Conservation (phyloP, 2,113 vertebrate genomes). For the Lampris megalopsis region DNA sequence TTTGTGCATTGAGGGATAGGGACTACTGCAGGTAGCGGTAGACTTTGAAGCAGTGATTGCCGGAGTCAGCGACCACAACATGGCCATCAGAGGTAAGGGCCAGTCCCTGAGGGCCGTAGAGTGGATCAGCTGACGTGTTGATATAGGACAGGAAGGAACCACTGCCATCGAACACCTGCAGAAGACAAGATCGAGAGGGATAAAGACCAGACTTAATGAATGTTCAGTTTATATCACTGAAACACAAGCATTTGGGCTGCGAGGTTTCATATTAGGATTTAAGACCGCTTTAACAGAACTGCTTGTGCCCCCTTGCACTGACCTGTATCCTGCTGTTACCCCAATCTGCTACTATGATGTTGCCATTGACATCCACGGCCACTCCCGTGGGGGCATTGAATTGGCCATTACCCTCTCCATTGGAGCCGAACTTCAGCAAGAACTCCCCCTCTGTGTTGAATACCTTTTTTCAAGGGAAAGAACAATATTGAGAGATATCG, state of each 20-base stretch:
- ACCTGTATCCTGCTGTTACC: slow-evolving; percentile 99
- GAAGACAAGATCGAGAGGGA: slow-evolving; percentile 4
- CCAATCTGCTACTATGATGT: slow-evolving; percentile 98
- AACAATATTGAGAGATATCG: background rate
- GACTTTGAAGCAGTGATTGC: slow-evolving; percentile 99
- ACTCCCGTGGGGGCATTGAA: slow-evolving; percentile 99
- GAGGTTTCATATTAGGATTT: background rate
- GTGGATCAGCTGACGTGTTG: slow-evolving; percentile 96
- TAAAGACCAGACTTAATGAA: background rate
- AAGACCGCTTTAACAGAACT: background rate
- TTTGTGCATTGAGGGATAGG: slow-evolving; percentile 17
- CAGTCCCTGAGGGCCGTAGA: slow-evolving; percentile 96
- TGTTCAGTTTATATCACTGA: background rate
- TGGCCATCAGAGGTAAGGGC: slow-evolving; percentile 96
- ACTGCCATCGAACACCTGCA: slow-evolving; percentile 96
- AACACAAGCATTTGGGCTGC: background rate
- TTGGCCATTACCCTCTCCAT: slow-evolving; percentile 97
- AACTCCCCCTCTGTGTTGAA: slow-evolving; percentile 98
- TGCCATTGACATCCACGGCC: slow-evolving; percentile 94
- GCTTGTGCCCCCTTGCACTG: slow-evolving; percentile 1
- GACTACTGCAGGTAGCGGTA: slow-evolving; percentile 95
- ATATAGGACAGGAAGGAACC: slow-evolving; percentile 98
- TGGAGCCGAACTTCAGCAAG: slow-evolving; percentile 96
- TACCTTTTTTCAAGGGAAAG: slow-evolving; percentile 80
- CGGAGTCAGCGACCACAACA: slow-evolving; percentile 97